Conservation (phyloP, 2,888 invertebrate genomes). For the Nudaria mundana region DNA sequence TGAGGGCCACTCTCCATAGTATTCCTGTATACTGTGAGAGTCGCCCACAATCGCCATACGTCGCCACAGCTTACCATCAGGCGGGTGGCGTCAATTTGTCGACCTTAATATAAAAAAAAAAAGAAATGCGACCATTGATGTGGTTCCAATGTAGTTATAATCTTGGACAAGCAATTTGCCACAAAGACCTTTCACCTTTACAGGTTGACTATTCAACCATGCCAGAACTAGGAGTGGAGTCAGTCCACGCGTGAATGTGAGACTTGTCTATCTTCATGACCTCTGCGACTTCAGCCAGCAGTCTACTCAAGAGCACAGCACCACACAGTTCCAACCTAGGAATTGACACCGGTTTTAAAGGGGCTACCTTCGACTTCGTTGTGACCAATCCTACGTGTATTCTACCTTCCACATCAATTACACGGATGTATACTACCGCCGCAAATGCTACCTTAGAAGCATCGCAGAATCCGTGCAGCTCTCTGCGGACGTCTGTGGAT, state of each 20-base stretch:
- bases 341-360: slow-evolving; percentile 1
- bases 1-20: too few species aligned
- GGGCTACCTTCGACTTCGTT: slow-evolving; percentile 2
- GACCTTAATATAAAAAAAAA: too few species aligned
- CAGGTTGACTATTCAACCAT: slow-evolving; percentile 1
- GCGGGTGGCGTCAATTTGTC: too few species aligned
- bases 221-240: not conserved
- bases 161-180: too few species aligned
- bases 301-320: not conserved
- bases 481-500: not conserved
- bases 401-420: not conserved
- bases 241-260: not conserved
- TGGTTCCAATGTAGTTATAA: too few species aligned
- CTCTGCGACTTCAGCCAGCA: not conserved
- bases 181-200: too few species aligned
- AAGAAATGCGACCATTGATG: too few species aligned
- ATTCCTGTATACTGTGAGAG: too few species aligned
- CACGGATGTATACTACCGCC: not conserved
- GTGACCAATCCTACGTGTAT: not conserved
- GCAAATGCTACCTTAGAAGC: slow-evolving; percentile 2
- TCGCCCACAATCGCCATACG: too few species aligned
- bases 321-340: slow-evolving; percentile 6
- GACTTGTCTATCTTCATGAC: not conserved
- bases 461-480: slow-evolving; percentile 1
- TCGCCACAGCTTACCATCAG: too few species aligned